Conservation (phyloP, 2,888 invertebrate genomes). For the Seira sanloemensis region DNA sequence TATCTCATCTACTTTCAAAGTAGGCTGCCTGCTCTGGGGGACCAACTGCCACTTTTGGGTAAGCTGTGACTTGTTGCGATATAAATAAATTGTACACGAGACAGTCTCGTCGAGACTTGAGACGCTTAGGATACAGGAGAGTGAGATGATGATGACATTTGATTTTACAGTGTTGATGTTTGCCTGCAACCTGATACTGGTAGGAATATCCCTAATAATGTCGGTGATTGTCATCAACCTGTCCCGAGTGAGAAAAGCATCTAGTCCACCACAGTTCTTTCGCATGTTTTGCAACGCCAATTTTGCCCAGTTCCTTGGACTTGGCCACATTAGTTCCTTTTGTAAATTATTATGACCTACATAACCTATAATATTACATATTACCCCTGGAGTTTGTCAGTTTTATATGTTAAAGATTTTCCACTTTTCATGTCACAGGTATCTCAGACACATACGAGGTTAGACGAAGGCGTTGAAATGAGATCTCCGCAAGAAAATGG, state of each 20-base stretch:
- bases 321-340: slow-evolving; percentile 73
- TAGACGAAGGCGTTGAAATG: slow-evolving; percentile 73
- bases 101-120: too few relatives aligned
- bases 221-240: slow-evolving; percentile 79
- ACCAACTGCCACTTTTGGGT: slow-evolving; percentile 80
- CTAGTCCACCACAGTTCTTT: slow-evolving; percentile 76
- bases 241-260: slow-evolving; percentile 77
- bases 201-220: slow-evolving; percentile 78
- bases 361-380: too few relatives aligned
- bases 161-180: slow-evolving; percentile 79
- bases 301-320: slow-evolving; percentile 73
- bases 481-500: slow-evolving; percentile 61
- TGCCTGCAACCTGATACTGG: slow-evolving; percentile 78
- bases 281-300: slow-evolving; percentile 72
- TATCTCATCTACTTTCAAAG: slow-evolving; percentile 73
- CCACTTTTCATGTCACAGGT: slow-evolving; percentile 50
- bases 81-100: too few relatives aligned
- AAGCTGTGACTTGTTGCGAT: too few relatives aligned
- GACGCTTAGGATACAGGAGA: too few relatives aligned
- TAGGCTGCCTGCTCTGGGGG: slow-evolving; percentile 79
- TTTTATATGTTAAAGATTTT: neutral
- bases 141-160: slow-evolving; percentile 42
- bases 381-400: too few relatives aligned
- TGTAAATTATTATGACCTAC: slow-evolving; percentile 68
- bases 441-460: slow-evolving; percentile 70